Evolutionary conservation across 2,797 vertebrate species (phyloP).

Genomic region (Hydrophis major): DNA sequence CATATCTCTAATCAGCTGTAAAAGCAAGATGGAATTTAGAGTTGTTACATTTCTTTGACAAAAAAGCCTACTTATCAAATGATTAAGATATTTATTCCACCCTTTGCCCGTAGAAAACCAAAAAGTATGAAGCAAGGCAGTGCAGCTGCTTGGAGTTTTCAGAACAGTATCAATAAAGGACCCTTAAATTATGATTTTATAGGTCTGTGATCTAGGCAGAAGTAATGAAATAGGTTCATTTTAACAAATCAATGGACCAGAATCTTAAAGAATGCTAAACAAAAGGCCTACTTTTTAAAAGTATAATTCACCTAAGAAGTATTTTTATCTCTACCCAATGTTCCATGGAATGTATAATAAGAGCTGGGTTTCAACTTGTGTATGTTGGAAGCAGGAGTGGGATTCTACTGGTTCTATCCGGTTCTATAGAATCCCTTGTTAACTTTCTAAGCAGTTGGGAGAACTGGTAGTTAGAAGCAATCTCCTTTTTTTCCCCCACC

Average conservation of each 20-base stretch:
- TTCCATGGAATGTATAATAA: not conserved
- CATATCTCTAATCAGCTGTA: constrained; percentile 82
- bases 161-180: not conserved
- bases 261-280: not conserved
- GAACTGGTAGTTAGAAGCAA: too few relatives aligned
- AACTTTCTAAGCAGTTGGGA: too few relatives aligned
- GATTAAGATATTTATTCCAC: not conserved
- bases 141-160: not conserved
- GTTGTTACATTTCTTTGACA: not conserved
- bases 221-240: not conserved
- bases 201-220: not conserved
- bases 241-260: not conserved
- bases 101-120: not conserved
- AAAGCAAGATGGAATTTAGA: constrained; percentile 39
- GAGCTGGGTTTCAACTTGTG: not conserved
- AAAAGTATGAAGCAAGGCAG: not conserved
- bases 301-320: not conserved
- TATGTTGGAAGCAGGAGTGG: not conserved
- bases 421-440: too few relatives aligned
- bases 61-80: not conserved
- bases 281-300: not conserved
- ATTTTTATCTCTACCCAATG: not conserved
- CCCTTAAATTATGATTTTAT: not conserved
- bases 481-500: too few relatives aligned
- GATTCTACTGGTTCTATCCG: too few relatives aligned